Base-by-base conservation (phyloP, 2,113 vertebrate genomes). In the Fukomys damarensis region DNA sequence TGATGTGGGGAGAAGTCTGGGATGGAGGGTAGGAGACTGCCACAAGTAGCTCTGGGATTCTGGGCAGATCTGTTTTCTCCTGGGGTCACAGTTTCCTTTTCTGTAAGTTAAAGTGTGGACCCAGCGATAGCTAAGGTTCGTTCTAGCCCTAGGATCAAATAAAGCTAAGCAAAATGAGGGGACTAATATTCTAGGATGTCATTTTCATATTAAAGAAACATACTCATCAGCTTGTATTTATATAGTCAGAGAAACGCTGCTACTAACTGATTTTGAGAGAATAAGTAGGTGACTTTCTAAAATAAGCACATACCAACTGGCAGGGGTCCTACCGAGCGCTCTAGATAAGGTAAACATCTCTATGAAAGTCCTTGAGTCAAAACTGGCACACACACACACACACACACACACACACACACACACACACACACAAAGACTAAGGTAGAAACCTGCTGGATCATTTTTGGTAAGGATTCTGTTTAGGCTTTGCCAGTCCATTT, bases 181-280 rank as follows among this genome's bases (percentile, higher is more conserved):
- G 19, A 90, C 10, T 22, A 84, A 66, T 85, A 81, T 12, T 77
- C 19, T 30, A 93, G 80, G 30, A 35, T 41, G 56, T 54, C 72
- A 93, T 46, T 97, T 92, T 65, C 28, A 83, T 63, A 94, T 56
- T 43, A 84, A 92, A 93, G 38, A 89, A 49, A 79, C 43, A 80
- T 89, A 81, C 24, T 93, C 43, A 80, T 94, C 79, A 58, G 77
- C 59, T 97, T 94, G 79, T 49, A 88, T 86, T 96, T 93, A 94
- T 41, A 93, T 56, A 87, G 79, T 87, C 54, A 82, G 70, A 90
- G 76, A 89, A 97, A 94, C 24, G 9, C 86, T 96, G 72, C 72
- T 86, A 93, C 56, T 46, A 49, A 83, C 89, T 94, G 95, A 95
- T 87, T 96, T 90, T 91, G 46, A 95, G 70, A 93, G 52, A 97